A percentile compares a stretch with the other conserved stretches of the same genome.
Evolutionary conservation across 2,113 vertebrate genomes (phyloP).

Genomic region (Columbina picui): DNA sequence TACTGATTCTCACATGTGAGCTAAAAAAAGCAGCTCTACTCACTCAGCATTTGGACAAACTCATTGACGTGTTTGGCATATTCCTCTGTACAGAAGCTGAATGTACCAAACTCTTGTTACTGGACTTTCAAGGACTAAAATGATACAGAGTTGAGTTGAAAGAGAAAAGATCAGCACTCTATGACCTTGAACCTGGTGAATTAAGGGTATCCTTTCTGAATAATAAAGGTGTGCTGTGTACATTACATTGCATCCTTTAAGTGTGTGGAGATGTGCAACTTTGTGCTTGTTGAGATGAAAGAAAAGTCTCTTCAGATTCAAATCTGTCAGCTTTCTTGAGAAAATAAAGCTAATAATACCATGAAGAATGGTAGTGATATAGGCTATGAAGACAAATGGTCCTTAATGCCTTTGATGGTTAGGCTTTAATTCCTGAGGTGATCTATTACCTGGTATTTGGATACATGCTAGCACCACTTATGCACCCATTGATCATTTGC

Average conservation of each 20-base stretch:
- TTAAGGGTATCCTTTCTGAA: background rate
- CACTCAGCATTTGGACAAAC: constrained; percentile 25
- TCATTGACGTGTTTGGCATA: background rate
- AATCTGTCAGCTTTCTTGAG: background rate
- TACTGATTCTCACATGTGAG: background rate
- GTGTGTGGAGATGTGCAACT: background rate
- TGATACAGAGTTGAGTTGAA: background rate
- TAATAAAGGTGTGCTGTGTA: background rate
- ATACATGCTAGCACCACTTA: background rate
- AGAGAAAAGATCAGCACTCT: background rate
- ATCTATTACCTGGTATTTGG: background rate
- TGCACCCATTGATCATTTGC: background rate
- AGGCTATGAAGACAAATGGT: background rate
- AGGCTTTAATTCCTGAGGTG: background rate
- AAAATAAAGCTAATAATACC: background rate
- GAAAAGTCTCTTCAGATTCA: background rate
- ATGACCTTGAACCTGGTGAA: background rate
- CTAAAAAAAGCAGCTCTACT: constrained; percentile 3
- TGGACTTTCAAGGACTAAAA: background rate
- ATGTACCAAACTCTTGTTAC: background rate
- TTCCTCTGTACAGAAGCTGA: background rate
- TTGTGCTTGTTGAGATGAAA: background rate
- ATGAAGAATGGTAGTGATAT: background rate
- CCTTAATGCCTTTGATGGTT: background rate
- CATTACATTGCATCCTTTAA: background rate